phyloP scores from a whole-genome alignment of 2,888 invertebrate species.

The Apodemia hepburni region DNA sequence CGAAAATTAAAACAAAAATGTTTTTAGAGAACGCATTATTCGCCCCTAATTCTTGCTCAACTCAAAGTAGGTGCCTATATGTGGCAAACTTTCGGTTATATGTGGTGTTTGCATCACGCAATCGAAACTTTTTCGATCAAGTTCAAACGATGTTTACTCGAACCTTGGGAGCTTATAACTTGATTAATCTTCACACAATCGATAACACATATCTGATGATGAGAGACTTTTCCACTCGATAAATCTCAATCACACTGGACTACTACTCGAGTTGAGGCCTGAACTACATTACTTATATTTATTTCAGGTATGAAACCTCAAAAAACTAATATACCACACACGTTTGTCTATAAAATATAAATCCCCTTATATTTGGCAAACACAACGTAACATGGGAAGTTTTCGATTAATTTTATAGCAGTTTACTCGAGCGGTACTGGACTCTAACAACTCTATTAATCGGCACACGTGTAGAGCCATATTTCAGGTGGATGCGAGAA shows the following conservation, averaged over 20 bases:
- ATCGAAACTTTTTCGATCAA: conserved; percentile 7
- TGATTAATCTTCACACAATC: neutral
- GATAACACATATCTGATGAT: neutral
- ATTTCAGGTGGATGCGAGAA: conserved; percentile 11
- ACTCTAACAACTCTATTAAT: conserved; percentile 2
- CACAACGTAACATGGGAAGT: too few relatives aligned
- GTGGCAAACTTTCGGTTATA: neutral
- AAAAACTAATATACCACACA: too few relatives aligned
- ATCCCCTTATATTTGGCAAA: too few relatives aligned
- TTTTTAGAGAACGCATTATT: too few relatives aligned
- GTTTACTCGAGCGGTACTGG: neutral
- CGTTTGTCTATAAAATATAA: too few relatives aligned
- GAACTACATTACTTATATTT: too few relatives aligned
- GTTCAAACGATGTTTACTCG: neutral
- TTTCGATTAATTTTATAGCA: neutral
- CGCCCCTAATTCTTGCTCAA: too few relatives aligned
- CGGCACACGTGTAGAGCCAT: neutral
- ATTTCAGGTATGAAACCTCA: too few relatives aligned
- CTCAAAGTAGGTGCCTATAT: too few relatives aligned
- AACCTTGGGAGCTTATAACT: neutral
- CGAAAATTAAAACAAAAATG: too few relatives aligned
- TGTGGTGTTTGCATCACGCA: neutral
- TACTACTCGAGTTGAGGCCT: too few relatives aligned
- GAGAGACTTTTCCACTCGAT: neutral
- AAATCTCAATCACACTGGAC: too few relatives aligned